A percentile compares a stretch with the other conserved stretches of the same genome.
phyloP scores from a whole-genome alignment of 2,797 vertebrate species.

The Agapornis canus region DNA sequence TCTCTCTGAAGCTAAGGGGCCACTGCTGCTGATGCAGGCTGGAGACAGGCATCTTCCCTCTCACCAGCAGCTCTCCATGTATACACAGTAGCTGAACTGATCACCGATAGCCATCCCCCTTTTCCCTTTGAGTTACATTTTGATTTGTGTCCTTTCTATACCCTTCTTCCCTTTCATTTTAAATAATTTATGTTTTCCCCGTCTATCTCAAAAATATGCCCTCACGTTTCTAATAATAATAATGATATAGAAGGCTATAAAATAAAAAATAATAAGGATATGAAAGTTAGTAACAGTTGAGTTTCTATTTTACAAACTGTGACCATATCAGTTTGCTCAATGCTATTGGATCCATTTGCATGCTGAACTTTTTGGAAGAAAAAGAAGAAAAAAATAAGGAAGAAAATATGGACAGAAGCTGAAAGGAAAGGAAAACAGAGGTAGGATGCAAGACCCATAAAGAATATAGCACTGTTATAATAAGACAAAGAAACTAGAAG shows the following conservation, averaged over 20 bases:
- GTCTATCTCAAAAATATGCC: not conserved
- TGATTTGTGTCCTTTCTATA: not conserved
- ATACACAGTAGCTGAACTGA: rapidly evolving
- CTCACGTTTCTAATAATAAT: not conserved
- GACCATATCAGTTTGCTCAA: not conserved
- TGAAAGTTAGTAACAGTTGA: not conserved
- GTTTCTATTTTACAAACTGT: not conserved
- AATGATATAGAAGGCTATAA: no score
- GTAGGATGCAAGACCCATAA: not conserved
- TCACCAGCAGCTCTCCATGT: not conserved
- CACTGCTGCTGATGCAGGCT: not conserved
- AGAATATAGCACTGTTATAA: not conserved
- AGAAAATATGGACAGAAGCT: not conserved
- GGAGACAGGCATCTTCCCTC: not conserved
- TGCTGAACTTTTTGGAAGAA: not conserved
- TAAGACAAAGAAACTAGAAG: not conserved
- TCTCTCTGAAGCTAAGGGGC: not conserved
- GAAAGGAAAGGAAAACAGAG: not conserved
- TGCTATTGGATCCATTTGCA: not conserved
- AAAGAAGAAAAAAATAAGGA: not conserved
- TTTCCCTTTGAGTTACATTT: not conserved
- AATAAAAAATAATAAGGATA: not conserved
- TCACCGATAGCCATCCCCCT: not conserved
- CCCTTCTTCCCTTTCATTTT: not conserved
- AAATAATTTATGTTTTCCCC: not conserved